phyloP scores from a whole-genome alignment of 2,797 vertebrate genomes.

The Rhincodon typus region DNA sequence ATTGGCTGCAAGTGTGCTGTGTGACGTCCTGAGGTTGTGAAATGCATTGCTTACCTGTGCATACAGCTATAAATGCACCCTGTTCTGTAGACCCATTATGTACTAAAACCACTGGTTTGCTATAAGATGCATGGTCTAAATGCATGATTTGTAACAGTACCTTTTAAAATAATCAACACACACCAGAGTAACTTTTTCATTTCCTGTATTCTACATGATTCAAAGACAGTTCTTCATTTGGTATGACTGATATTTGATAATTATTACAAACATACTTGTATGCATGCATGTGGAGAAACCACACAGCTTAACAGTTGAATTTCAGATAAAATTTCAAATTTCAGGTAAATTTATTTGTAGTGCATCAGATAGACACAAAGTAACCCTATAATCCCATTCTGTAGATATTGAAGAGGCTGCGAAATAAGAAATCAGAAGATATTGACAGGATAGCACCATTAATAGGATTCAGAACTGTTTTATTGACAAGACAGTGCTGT shows the following conservation, averaged over 20 bases:
- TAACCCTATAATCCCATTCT: constrained; percentile 77
- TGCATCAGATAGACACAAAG: constrained; percentile 66
- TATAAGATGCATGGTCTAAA: background rate
- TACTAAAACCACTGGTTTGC: background rate
- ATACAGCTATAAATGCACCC: background rate
- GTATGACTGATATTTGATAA: background rate
- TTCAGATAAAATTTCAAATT: constrained; percentile 56
- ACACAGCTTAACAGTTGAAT: background rate
- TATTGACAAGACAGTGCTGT: constrained; percentile 66
- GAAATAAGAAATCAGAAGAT: constrained; percentile 64
- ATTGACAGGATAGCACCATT: constrained; percentile 66
- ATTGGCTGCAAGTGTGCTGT: background rate
- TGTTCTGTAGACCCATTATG: background rate
- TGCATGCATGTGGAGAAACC: background rate
- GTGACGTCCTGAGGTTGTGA: background rate
- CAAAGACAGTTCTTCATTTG: background rate
- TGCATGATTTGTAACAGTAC: background rate
- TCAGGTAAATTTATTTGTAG: constrained; percentile 63
- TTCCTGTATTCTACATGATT: background rate
- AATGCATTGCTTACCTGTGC: background rate
- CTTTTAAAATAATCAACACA: background rate
- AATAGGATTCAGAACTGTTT: constrained; percentile 69
- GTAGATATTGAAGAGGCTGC: constrained; percentile 55
- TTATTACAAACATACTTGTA: constrained; percentile 13
- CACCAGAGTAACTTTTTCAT: background rate